Conservation (phyloP, 2,113 vertebrate genomes). For the Thymallus thymallus region DNA sequence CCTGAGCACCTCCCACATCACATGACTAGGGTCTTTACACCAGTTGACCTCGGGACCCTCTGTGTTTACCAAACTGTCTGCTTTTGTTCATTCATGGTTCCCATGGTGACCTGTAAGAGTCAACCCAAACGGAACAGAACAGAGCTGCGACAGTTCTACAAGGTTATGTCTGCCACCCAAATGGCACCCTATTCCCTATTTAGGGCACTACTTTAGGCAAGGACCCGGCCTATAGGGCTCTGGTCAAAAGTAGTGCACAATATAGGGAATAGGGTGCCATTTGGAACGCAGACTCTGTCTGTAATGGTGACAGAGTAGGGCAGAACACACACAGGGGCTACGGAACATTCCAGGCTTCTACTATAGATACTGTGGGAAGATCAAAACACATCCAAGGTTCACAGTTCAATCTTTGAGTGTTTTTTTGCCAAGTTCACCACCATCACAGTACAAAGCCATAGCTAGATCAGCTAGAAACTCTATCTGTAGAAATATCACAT, state of each 20-base stretch:
- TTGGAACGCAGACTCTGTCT: no score
- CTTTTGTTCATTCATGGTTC: slow-evolving; percentile 63
- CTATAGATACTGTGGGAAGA: slow-evolving; percentile 71
- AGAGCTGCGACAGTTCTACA: slow-evolving; percentile 61
- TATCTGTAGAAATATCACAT: no score
- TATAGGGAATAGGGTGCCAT: no score
- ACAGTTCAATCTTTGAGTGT: slow-evolving; percentile 39
- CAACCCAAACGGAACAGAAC: slow-evolving; percentile 71
- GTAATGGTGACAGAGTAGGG: no score
- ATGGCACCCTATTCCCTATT: no score
- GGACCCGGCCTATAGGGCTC: no score
- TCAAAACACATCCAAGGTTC: slow-evolving; percentile 65
- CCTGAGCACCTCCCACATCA: slow-evolving; percentile 48
- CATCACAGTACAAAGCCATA: no score
- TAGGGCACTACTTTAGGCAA: no score
- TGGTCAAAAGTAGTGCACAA: no score
- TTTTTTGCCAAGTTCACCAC: no score
- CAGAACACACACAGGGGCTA: slow-evolving; percentile 55
- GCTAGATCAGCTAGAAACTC: no score
- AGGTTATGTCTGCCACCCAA: no score
- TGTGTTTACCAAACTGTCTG: slow-evolving; percentile 80
- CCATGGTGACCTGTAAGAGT: slow-evolving; percentile 72
- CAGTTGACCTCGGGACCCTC: slow-evolving; percentile 80
- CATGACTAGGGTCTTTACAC: slow-evolving; percentile 52
- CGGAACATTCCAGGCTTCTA: slow-evolving; percentile 49